These are phyloP conservation scores for Cylloceria caligata DNA, from an alignment of 2,888 invertebrate species.

Conservation along the genomic window DNA sequence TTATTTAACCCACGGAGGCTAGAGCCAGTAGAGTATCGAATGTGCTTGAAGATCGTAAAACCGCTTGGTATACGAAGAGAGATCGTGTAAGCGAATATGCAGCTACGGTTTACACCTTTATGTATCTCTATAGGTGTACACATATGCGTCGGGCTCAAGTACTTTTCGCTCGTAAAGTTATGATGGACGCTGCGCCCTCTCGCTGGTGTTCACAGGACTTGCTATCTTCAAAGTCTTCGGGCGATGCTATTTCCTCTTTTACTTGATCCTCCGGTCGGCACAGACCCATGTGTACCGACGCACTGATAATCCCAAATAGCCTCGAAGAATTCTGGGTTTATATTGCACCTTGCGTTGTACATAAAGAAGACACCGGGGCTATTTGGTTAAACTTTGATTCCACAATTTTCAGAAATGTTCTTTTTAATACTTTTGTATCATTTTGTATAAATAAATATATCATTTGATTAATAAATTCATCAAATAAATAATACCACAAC, in stretches of 20 bases:
- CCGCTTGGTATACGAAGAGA: conserved; percentile 67
- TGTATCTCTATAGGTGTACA: background rate
- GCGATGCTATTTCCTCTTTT: conserved; percentile 32
- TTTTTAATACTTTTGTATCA: too few species aligned
- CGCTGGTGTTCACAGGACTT: conserved; percentile 25
- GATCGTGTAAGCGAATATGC: conserved; percentile 62
- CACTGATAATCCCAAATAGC: conserved; percentile 48
- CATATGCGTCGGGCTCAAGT: conserved; percentile 50
- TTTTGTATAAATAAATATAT: too few species aligned
- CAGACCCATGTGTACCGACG: background rate
- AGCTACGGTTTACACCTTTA: conserved; percentile 28
- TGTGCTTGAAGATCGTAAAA: conserved; percentile 63
- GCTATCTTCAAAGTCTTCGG: conserved; percentile 33
- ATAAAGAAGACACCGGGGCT: background rate
- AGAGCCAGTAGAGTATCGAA: conserved; percentile 37
- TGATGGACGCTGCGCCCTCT: conserved; percentile 47
- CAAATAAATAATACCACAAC: too few species aligned
- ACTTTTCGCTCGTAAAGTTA: conserved; percentile 64
- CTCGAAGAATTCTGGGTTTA: conserved; percentile 41
- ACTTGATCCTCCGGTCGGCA: background rate
- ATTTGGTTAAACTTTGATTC: background rate
- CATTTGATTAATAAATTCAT: too few species aligned
- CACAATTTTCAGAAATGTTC: background rate
- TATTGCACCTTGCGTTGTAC: background rate
- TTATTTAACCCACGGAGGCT: background rate